Conservation (phyloP, 2,888 invertebrate species). For the Deroplatys truncata region DNA sequence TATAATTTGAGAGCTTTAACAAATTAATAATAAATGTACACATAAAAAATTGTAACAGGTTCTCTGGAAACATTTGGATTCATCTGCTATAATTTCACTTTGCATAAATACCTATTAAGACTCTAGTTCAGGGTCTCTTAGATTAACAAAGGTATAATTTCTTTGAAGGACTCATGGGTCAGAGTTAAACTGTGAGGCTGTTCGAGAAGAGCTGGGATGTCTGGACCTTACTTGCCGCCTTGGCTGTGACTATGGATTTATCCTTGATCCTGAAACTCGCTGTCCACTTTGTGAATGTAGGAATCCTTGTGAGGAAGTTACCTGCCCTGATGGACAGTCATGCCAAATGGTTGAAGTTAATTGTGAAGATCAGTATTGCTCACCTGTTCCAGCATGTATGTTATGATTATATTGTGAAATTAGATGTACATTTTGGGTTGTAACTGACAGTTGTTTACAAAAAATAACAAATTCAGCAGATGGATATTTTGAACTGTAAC, state of each 20-base stretch:
- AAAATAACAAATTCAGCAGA: too few relatives aligned
- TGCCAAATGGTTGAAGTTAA: slow-evolving; percentile 82
- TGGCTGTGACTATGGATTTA: slow-evolving; percentile 80
- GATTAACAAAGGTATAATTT: background rate
- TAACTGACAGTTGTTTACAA: too few relatives aligned
- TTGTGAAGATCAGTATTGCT: slow-evolving; percentile 80
- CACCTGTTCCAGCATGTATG: slow-evolving; percentile 77
- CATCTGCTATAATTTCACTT: too few relatives aligned
- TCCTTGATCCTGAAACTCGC: slow-evolving; percentile 60
- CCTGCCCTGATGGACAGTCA: slow-evolving; percentile 62
- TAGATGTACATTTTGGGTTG: too few relatives aligned
- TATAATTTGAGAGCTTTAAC: too few relatives aligned
- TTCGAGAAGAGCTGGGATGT: slow-evolving; percentile 61
- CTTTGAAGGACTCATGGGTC: background rate
- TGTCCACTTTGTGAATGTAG: slow-evolving; percentile 79
- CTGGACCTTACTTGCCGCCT: slow-evolving; percentile 73
- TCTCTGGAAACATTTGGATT: too few relatives aligned
- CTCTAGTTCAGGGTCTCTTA: too few relatives aligned
- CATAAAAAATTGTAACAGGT: too few relatives aligned
- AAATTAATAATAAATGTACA: too few relatives aligned
- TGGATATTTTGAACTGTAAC: too few relatives aligned
- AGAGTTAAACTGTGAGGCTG: slow-evolving; percentile 34
- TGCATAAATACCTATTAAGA: too few relatives aligned
- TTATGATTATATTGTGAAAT: slow-evolving; percentile 27
- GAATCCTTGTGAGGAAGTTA: slow-evolving; percentile 70